These are phyloP conservation scores for Cynodonichthys magdalenae DNA, from an alignment of 2,797 vertebrate species.

Conservation along the genomic window DNA sequence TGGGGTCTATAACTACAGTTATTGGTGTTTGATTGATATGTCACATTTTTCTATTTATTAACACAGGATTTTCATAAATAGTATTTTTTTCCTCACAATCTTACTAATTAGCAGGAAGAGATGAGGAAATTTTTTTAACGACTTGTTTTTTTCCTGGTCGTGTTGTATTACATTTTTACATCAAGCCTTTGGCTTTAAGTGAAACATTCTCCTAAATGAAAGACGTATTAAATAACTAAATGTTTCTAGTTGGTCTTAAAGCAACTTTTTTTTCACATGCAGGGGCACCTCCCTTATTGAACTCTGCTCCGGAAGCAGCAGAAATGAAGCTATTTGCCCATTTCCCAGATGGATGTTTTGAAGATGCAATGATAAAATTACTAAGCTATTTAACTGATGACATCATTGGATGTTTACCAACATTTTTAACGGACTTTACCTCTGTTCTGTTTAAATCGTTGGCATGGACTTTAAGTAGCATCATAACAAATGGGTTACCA, in stretches of 20 bases:
- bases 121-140: too few species aligned
- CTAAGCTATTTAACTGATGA: neutral
- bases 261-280: neutral
- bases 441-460: neutral
- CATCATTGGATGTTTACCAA: neutral
- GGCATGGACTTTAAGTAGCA: neutral
- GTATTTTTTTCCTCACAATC: neutral
- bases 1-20: neutral
- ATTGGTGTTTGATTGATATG: neutral
- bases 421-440: neutral
- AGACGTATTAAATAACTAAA: neutral
- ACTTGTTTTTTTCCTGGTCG: too few species aligned
- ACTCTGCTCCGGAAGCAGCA: neutral
- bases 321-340: neutral
- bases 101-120: neutral
- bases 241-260: too few species aligned
- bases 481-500: constrained; percentile 21
- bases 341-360: neutral
- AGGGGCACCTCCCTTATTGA: neutral
- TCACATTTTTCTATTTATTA: neutral
- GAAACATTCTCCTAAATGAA: neutral
- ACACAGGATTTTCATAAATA: neutral
- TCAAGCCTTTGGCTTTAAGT: neutral
- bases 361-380: neutral
- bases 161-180: neutral